Base-by-base conservation (phyloP, 2,888 invertebrate species). In the Chelonus formosanus region DNA sequence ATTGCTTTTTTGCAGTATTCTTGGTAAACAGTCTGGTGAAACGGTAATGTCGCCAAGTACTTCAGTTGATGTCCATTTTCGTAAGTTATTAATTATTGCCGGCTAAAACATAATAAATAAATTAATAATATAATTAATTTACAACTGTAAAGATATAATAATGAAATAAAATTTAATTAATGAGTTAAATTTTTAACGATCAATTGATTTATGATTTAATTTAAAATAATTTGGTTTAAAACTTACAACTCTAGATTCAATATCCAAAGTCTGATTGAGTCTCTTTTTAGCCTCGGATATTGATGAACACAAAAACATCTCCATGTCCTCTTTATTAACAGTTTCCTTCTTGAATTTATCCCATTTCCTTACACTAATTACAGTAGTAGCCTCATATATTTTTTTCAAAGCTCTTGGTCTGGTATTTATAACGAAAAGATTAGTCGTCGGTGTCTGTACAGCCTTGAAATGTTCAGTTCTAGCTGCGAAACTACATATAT, bases 241-340 rank as follows among this genome's bases (percentile, higher is more conserved):
- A 89, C 93, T 91, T 86, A 95, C 95, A 88, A 94, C 89, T 86
- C 91, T 88, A 69, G 94, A 94, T 86, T 95, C 95, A 80, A 95
- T 95, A 83, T 95, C 95, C 75, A 93, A 90, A 78, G 88, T 90
- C 78, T 89, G 88, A 76, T 92, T 88, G 77, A 88, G 89, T 80
- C 89, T 87, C 78, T 91, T 87, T 80, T 89, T 89, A 74, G 90
- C 89, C 74, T 92, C 90, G 77, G 94, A 89, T 67, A 94, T 90
- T 65, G 94, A 93, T 74, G 94, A 93, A 86, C 93, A 94, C 74
- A 93, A 87, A 85, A 93, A 90, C 86, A 90, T 90, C 66, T 84
- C 83, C 71, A 90, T 88, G 74, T 87, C 85, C 75, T 86, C 85
- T 65, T 89, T 87, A 10, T 87, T 85, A 75, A 86, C 85, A 65